Conservation (phyloP, 2,113 vertebrate species). For the Otus sunia region DNA sequence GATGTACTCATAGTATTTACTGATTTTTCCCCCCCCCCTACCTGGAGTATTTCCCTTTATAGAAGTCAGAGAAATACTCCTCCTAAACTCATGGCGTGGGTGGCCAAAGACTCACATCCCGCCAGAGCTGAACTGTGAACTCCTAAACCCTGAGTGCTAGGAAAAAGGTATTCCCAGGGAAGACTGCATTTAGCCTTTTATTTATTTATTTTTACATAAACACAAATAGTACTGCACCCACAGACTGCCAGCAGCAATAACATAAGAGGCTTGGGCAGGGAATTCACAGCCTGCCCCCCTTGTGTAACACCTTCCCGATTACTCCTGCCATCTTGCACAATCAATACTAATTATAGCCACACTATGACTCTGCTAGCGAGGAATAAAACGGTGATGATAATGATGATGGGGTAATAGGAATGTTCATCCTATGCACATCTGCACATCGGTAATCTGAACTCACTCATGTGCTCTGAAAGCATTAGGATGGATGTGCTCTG, state of each 20-base stretch:
- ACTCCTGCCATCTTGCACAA: background rate
- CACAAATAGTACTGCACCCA: background rate
- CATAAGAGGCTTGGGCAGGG: background rate
- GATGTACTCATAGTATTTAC: background rate
- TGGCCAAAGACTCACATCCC: background rate
- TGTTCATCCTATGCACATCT: background rate
- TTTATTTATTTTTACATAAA: background rate
- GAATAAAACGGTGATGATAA: background rate
- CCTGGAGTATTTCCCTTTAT: background rate
- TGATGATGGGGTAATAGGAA: background rate
- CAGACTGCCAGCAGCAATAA: background rate
- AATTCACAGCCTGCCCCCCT: background rate
- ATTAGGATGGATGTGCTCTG: background rate
- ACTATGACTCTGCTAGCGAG: background rate
- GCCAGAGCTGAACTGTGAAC: background rate
- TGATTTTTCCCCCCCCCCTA: background rate
- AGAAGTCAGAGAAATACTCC: background rate
- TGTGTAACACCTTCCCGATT: background rate
- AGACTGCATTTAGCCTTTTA: background rate
- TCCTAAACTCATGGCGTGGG: accelerated
- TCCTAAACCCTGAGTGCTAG: background rate
- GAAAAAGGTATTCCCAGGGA: background rate
- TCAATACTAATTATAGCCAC: background rate
- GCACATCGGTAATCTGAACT: background rate
- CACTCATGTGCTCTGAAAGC: background rate